phyloP scores from a whole-genome alignment of 2,888 invertebrate genomes.

The Gerris lacustris region DNA sequence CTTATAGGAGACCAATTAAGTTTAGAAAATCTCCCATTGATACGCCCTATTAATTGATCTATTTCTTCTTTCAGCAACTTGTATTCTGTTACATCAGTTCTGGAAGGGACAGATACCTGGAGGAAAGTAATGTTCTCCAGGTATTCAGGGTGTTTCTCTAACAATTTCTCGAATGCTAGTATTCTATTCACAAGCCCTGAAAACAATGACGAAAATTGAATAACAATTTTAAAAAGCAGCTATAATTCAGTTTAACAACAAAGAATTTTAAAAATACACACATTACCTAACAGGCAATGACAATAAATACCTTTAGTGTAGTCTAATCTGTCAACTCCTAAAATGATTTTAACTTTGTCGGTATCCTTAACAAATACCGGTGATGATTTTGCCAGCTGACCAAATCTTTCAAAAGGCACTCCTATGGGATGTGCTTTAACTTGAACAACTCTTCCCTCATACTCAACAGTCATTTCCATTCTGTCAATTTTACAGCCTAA shows the following conservation, averaged over 20 bases:
- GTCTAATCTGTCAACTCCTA: conserved; percentile 38
- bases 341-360: conserved; percentile 34
- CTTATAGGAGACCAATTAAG: conserved; percentile 40
- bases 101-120: conserved; percentile 38
- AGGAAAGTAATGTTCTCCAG: conserved; percentile 36
- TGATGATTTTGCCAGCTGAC: conserved; percentile 35
- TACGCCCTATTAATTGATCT: conserved; percentile 37
- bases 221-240: no score
- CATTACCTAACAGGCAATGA: neutral
- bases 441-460: conserved; percentile 37
- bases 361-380: conserved; percentile 35
- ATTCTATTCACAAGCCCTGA: conserved; percentile 36
- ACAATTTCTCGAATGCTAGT: conserved; percentile 36
- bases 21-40: conserved; percentile 38
- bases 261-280: neutral
- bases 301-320: conserved; percentile 36
- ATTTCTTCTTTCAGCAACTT: conserved; percentile 39
- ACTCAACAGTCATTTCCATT: conserved; percentile 36
- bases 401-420: conserved; percentile 38
- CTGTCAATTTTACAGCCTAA: conserved; percentile 38
- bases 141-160: conserved; percentile 37
- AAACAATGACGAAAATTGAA: conserved; percentile 11
- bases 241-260: neutral
- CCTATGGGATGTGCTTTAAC: conserved; percentile 39
- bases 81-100: conserved; percentile 39